Conservation (phyloP, 1,140 invertebrate species). For the Brachionus asplanchnoidis region DNA sequence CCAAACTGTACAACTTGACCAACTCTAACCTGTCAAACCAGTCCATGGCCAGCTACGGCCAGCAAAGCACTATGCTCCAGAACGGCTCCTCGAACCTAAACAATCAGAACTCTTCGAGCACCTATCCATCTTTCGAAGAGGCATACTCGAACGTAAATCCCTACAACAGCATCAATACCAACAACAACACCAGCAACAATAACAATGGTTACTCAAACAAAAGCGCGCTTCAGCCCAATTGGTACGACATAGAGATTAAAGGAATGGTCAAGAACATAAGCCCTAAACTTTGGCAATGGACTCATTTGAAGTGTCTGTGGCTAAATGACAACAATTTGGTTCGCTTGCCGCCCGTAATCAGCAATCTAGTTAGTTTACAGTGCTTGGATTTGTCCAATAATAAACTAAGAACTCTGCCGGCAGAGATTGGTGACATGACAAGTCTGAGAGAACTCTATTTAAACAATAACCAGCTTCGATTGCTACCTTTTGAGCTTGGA, state of each 20-base stretch:
- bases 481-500: conserved; percentile 90
- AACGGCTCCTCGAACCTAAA: conserved; percentile 15
- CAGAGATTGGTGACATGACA: conserved; percentile 89
- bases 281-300: conserved; percentile 79
- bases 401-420: conserved; percentile 78
- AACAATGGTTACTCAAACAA: not conserved
- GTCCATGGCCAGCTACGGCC: not conserved
- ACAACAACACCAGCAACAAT: not conserved
- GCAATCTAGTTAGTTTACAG: conserved; percentile 72
- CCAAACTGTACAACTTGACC: conserved; percentile 2
- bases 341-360: conserved; percentile 80
- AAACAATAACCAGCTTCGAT: conserved; percentile 84
- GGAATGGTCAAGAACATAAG: conserved; percentile 77
- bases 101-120: not conserved
- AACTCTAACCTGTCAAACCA: not conserved
- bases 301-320: conserved; percentile 84
- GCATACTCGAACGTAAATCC: conserved; percentile 1
- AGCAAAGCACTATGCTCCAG: not conserved
- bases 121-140: conserved; percentile 25
- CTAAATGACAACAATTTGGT: conserved; percentile 87
- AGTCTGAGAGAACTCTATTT: conserved; percentile 85
- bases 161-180: not conserved
- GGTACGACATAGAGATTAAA: conserved; percentile 57
- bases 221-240: conserved; percentile 40
- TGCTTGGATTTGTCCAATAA: conserved; percentile 79